These are phyloP conservation scores for Cerastis rubricosa DNA, from an alignment of 2,888 invertebrate species.

Conservation along the genomic window DNA sequence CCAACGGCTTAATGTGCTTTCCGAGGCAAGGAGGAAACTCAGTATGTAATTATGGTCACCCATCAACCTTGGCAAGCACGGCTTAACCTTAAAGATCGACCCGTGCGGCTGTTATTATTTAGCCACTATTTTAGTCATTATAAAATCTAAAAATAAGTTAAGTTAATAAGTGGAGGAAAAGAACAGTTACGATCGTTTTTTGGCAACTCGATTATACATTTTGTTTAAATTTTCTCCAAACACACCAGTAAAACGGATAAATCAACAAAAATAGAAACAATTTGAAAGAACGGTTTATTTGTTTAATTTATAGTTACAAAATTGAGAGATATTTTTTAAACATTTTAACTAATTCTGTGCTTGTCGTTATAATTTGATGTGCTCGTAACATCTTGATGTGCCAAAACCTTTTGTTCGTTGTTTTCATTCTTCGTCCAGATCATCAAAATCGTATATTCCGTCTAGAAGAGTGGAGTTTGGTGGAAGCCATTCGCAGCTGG, in stretches of 20 bases:
- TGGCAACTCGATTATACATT: not conserved
- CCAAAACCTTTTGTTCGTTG: not conserved
- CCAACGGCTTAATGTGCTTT: too few species aligned
- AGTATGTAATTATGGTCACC: too few species aligned
- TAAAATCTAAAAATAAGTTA: not conserved
- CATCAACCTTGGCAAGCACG: too few species aligned
- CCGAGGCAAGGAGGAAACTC: too few species aligned
- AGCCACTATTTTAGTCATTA: too few species aligned
- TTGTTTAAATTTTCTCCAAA: not conserved
- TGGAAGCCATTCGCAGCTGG: constrained; percentile 90
- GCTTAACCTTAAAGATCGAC: too few species aligned
- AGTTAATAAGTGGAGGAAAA: not conserved
- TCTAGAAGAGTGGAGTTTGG: constrained; percentile 91
- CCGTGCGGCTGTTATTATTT: too few species aligned
- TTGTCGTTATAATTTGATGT: too few species aligned
- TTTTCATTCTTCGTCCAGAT: constrained; percentile 60
- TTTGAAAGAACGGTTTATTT: not conserved
- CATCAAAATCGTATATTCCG: constrained; percentile 71
- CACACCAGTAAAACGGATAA: not conserved
- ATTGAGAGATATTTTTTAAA: not conserved
- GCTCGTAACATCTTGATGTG: not conserved
- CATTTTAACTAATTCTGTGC: not conserved
- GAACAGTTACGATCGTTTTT: not conserved
- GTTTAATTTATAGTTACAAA: not conserved
- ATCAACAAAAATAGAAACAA: not conserved